Base-by-base conservation (phyloP, 2,888 invertebrate genomes). In the Amphipoea lucens region DNA sequence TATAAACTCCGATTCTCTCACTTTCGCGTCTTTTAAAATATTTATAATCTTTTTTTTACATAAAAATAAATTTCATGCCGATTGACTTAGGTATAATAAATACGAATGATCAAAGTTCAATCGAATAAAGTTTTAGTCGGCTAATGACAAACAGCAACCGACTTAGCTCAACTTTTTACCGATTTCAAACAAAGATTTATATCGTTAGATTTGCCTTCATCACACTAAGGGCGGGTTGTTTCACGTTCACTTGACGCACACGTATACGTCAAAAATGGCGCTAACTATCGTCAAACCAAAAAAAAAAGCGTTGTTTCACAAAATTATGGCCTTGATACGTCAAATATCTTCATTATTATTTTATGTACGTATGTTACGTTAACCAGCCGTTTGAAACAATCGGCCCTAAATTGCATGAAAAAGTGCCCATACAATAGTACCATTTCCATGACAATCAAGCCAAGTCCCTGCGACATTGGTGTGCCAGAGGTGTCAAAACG, bases 1-100 rank as follows among this genome's bases (percentile, higher is more conserved):
- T 87, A 83, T 83, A 81, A 85, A 83, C 78, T 48, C 88, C 82
- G 85, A 90, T 88, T 87, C 77, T 92, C 92, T 93, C 92, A 93
- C 93, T 92, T 92, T 89, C 84, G 81, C 87, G 93, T 93, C 93
- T 91, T 90, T 91, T 89, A 87, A 90, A 88, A 90, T 84, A 90
- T 89, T 86, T 79, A 87, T 81, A 81, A 88, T 81, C 62, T 85
- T 68, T 84, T 84, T 88, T 90, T 89, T 87, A 86, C 82, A 88
- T 88, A 87, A 88, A 85, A 87, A 87, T 84, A 86, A 83, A 84
- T 87, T 86, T 87, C 82, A 78, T 79, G 83, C 81, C 81, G 81
- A 81, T 88, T 74, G 69, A 76, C 78, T 85, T 79, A 60, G 57
- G 57, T 60, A 83, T 23, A 81, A 73, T 79, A 76, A 78, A 88